These are phyloP conservation scores for Ataeniobius toweri DNA, from an alignment of 2,797 vertebrate species.

Conservation along the genomic window DNA sequence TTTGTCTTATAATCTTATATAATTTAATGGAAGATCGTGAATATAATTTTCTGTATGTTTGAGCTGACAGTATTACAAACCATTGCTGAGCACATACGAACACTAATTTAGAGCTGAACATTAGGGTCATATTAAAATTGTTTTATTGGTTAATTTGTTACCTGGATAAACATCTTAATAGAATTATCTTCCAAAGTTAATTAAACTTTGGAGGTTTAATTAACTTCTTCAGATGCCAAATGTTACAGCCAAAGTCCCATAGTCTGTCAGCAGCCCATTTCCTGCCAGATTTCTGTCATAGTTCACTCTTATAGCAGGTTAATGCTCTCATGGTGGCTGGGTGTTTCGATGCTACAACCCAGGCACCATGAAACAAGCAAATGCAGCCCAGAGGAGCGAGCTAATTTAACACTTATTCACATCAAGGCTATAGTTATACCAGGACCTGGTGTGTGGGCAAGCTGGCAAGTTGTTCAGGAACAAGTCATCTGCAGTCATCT, in stretches of 20 bases:
- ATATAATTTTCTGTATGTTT: too few relatives aligned
- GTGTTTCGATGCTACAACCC: neutral
- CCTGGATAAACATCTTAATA: neutral
- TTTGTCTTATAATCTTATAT: too few relatives aligned
- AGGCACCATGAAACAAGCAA: neutral
- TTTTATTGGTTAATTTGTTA: neutral
- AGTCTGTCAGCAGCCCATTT: neutral
- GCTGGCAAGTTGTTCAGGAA: neutral
- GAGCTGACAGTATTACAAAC: neutral
- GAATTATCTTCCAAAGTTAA: too few relatives aligned
- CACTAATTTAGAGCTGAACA: neutral
- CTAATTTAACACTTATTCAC: neutral
- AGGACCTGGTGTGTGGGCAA: neutral
- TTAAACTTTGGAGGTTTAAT: neutral
- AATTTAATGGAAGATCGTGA: too few relatives aligned
- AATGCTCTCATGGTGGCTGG: neutral
- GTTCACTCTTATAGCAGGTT: neutral
- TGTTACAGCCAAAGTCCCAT: neutral
- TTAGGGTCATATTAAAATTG: neutral
- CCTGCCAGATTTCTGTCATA: neutral
- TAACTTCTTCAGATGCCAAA: neutral
- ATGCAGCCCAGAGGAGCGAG: neutral
- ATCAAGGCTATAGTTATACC: neutral
- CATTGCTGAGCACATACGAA: neutral
- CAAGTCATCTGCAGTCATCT: neutral